Percentiles rank a stretch among this genome's conserved stretches.
phyloP scores from a whole-genome alignment of 2,113 vertebrate species.

The Leptodactylus fuscus region DNA sequence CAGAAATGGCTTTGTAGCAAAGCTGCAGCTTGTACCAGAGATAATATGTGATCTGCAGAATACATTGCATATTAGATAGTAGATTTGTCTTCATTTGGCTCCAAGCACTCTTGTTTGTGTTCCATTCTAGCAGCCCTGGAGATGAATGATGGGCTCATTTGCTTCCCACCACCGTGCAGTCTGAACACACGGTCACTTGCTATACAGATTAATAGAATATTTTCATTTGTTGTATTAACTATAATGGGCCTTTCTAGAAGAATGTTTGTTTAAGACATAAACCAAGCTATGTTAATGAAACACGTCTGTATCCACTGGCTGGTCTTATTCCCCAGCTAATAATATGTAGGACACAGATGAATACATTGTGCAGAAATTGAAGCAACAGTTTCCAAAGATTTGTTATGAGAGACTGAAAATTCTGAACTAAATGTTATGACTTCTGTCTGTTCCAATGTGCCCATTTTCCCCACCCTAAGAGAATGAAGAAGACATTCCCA shows the following conservation, averaged over 20 bases:
- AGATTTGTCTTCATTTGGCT: background rate
- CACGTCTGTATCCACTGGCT: background rate
- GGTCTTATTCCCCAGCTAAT: background rate
- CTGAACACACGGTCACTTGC: background rate
- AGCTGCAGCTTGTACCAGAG: background rate
- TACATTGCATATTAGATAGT: background rate
- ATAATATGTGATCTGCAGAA: background rate
- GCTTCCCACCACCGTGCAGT: background rate
- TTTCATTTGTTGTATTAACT: background rate
- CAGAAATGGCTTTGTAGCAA: background rate
- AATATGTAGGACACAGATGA: background rate
- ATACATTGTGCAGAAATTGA: background rate
- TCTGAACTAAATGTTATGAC: background rate
- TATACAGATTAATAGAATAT: background rate
- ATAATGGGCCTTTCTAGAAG: background rate
- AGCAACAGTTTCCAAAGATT: background rate
- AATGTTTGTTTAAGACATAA: slow-evolving; percentile 22
- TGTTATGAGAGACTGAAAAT: background rate
- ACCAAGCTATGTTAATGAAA: slow-evolving; percentile 13
- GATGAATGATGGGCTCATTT: background rate
- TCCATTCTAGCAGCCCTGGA: background rate
- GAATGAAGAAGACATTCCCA: too few species aligned
- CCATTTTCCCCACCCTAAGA: background rate
- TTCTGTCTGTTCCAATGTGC: background rate
- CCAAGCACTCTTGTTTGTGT: background rate